Evolutionary conservation across 2,888 invertebrate species (phyloP), one percentile per base, ranked within the genome.

Genomic region (Tenthredo mesomela): DNA sequence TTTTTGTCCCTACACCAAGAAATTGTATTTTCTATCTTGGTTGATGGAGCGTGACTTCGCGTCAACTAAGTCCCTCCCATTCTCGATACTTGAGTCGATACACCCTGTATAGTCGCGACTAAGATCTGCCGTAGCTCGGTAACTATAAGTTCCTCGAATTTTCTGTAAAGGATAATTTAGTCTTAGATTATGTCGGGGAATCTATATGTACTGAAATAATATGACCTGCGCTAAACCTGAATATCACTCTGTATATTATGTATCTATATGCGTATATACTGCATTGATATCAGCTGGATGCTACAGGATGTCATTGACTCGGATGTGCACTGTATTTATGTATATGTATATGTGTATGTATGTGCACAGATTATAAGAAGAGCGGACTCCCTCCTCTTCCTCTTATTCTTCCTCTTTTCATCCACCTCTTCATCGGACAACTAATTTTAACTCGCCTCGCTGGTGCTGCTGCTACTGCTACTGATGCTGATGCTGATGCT

Each of bases 351-450:
- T 71, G 12, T 43, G n/a, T 73, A 43, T 21, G 71, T 43, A 43
- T 73, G 71, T 43, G 25, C 71, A 43, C 43, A 43, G 71, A 73
- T 40, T 73, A 73, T 73, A 73, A 73, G 71, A 73, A 73, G 71
- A 58, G 43, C 82, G 67, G 29, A 33, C n/a, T 21, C 84, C 47
- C 33, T 47, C 61, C 43, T 43, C 71, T 21, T 73, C 43, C 10
- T 43, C 71, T 73, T 73, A 21, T 18, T 40, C 71, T 43, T 40
- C 21, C 67, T 67, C 71, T 43, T 40, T 18, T 71, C 43, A 21
- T 73, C 71, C n/a, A 37, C 43, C 29, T 73, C 21, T 10, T 73
- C 43, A 18, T 40, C 43, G n/a, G 15, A 40, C 43, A 73, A 73
- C 71, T 73, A 73, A 73, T 73, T 73, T 73, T 73, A 73, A 73